Conservation (phyloP, 2,113 vertebrate species). For the Asarcornis scutulata region DNA sequence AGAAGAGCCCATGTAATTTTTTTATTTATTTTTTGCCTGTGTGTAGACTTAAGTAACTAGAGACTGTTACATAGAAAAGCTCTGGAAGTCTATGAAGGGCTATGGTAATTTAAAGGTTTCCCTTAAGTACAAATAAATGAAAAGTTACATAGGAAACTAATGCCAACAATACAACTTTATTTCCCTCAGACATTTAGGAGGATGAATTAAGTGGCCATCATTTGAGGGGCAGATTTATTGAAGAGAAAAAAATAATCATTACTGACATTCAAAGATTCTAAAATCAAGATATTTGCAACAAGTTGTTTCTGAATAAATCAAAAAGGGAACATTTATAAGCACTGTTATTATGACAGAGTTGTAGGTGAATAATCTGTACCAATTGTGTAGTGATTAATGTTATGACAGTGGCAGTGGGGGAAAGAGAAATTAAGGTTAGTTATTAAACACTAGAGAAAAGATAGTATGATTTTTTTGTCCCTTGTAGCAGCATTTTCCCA, state of each 20-base stretch:
- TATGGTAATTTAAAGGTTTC: background rate
- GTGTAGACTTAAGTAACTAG: background rate
- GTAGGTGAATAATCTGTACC: background rate
- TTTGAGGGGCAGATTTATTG: background rate
- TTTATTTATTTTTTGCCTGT: background rate
- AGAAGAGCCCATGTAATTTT: background rate
- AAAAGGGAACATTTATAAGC: background rate
- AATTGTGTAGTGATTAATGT: background rate
- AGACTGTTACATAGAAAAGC: background rate
- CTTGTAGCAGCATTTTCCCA: background rate
- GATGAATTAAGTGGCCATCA: background rate
- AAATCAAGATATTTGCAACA: background rate
- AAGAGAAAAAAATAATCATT: background rate
- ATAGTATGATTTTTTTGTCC: background rate
- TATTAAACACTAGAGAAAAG: background rate
- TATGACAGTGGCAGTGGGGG: background rate
- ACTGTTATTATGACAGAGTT: background rate
- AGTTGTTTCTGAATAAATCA: background rate
- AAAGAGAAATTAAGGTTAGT: background rate
- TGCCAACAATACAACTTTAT: background rate
- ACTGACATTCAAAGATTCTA: background rate
- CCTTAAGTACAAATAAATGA: background rate
- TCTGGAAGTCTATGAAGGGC: background rate
- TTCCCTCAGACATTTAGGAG: background rate
- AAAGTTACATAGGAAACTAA: background rate